phyloP scores from a whole-genome alignment of 64 coral and sea anemone genomes.

The Pachyseris speciosa region DNA sequence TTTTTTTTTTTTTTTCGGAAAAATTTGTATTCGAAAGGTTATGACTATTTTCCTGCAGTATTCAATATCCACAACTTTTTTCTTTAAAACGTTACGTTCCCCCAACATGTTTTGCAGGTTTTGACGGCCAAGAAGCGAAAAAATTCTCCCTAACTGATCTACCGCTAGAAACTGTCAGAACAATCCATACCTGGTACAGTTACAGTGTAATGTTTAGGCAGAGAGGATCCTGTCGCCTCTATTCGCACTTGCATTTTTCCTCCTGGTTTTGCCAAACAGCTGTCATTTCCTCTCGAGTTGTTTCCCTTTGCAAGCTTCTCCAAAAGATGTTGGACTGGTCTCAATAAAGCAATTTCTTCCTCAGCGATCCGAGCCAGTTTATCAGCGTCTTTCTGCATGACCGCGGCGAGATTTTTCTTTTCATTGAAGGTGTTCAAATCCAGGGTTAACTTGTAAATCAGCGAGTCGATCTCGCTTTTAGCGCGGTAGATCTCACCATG shows the following conservation, averaged over 20 bases:
- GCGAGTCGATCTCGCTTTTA: conserved; percentile 29
- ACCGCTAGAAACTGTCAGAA: background rate
- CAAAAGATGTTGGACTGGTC: background rate
- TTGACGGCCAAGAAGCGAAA: too few relatives aligned
- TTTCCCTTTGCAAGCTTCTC: background rate
- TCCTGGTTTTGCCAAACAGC: background rate
- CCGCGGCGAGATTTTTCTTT: background rate
- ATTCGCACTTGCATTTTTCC: background rate
- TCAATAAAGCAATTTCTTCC: background rate
- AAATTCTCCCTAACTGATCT: background rate
- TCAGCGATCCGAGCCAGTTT: background rate
- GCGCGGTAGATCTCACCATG: conserved; percentile 1
- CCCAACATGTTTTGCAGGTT: too few relatives aligned
- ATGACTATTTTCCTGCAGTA: too few relatives aligned
- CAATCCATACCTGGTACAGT: conserved; percentile 1
- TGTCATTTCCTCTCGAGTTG: background rate
- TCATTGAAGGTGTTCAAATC: background rate
- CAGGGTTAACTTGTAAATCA: conserved; percentile 17
- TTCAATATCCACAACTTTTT: too few relatives aligned
- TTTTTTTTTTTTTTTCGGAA: too few relatives aligned
- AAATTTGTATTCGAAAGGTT: too few relatives aligned
- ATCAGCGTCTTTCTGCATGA: background rate
- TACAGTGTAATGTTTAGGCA: background rate
- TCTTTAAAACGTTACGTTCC: too few relatives aligned
- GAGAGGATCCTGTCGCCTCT: background rate